These are phyloP conservation scores for Oxyura jamaicensis DNA, from an alignment of 2,113 vertebrate species.

Conservation along the genomic window DNA sequence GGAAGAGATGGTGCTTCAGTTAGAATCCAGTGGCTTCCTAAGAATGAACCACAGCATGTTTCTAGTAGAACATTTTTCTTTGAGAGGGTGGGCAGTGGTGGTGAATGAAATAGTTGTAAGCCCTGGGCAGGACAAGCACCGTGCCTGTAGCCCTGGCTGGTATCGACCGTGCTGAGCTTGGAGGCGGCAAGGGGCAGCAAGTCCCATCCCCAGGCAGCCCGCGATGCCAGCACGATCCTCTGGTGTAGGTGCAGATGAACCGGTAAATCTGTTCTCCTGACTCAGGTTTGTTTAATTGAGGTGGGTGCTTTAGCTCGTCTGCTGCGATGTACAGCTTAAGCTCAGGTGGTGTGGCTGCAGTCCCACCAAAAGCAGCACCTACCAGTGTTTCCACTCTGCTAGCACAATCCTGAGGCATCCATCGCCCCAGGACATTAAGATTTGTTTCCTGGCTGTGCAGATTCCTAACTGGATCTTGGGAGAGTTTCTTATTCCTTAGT, in stretches of 20 bases:
- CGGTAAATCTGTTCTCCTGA: neutral
- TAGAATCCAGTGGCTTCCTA: neutral
- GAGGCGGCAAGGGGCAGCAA: neutral
- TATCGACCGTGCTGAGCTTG: rapidly evolving
- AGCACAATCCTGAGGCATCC: neutral
- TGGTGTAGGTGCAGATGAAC: neutral
- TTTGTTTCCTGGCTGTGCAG: neutral
- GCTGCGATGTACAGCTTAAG: rapidly evolving
- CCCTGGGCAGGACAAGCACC: neutral
- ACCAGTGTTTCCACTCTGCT: neutral
- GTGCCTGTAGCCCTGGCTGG: neutral
- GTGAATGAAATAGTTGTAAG: neutral
- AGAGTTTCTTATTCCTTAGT: neutral
- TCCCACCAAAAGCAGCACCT: neutral
- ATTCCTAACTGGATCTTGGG: neutral
- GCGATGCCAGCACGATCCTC: rapidly evolving
- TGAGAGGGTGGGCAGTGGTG: neutral
- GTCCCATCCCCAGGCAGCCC: neutral
- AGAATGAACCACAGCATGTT: rapidly evolving
- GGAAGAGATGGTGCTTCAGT: neutral
- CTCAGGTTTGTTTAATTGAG: rapidly evolving
- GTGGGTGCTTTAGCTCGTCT: neutral
- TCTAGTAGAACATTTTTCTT: neutral
- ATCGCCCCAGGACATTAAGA: neutral
- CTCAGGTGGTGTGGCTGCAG: neutral